Conservation (phyloP, 2,113 vertebrate genomes). For the Phalacrocorax pelagicus region DNA sequence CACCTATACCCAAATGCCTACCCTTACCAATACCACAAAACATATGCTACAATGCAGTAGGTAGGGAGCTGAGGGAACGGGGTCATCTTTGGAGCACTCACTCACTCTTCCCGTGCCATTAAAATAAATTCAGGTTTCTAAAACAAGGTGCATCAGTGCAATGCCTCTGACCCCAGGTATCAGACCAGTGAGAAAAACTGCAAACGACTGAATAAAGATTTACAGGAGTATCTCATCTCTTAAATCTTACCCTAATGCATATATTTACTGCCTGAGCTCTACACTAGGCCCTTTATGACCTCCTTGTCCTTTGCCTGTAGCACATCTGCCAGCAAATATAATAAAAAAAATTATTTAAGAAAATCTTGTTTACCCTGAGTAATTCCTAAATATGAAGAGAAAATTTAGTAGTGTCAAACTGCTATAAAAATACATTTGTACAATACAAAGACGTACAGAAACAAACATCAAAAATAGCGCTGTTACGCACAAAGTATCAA, state of each 20-base stretch:
- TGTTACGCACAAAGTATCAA: not conserved
- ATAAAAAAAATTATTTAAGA: no score
- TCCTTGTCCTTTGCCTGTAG: not conserved
- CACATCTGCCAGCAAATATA: not conserved
- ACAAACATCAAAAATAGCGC: not conserved
- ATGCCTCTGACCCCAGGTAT: no score
- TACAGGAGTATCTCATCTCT: not conserved
- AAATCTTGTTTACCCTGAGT: not conserved
- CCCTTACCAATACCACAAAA: not conserved
- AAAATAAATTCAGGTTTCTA: not conserved
- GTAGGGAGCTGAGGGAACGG: not conserved
- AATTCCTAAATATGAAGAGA: not conserved
- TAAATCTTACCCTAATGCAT: not conserved
- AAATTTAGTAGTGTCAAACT: not conserved
- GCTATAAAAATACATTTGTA: not conserved
- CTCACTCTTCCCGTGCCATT: not conserved
- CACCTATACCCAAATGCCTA: not conserved
- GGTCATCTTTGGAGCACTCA: no score
- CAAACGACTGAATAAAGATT: not conserved
- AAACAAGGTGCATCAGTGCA: not conserved
- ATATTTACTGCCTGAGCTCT: not conserved
- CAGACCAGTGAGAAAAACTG: not conserved
- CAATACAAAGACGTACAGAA: not conserved
- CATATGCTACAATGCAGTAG: rapidly evolving
- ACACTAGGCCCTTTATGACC: not conserved